Conservation (phyloP, 2,888 invertebrate species). For the Phalera bucephala region DNA sequence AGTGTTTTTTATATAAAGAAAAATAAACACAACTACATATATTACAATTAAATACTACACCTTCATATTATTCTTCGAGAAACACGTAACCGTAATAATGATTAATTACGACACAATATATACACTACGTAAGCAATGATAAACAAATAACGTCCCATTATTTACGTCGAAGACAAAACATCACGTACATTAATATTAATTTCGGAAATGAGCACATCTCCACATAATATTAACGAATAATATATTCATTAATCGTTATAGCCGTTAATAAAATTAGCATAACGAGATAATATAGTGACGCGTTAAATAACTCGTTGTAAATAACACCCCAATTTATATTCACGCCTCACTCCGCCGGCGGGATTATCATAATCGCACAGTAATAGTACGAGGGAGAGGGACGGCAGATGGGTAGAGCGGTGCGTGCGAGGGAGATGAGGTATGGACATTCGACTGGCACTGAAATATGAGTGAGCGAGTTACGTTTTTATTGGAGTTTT, state of each 20-base stretch:
- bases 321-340: slow-evolving; percentile 78
- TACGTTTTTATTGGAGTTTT: slow-evolving; percentile 64
- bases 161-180: no score
- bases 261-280: slow-evolving; percentile 65
- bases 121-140: no score
- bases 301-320: slow-evolving; percentile 75
- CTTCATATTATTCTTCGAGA: no score
- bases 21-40: no score
- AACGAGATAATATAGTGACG: slow-evolving; percentile 52
- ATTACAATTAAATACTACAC: no score
- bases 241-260: slow-evolving; percentile 41
- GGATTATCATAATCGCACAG: slow-evolving; percentile 68
- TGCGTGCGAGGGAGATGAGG: slow-evolving; percentile 29
- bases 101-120: no score
- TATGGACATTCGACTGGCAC: slow-evolving; percentile 36
- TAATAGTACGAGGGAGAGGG: slow-evolving; percentile 35
- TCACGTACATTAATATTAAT: no score
- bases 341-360: slow-evolving; percentile 36
- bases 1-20: no score
- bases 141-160: no score
- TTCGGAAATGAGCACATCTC: no score
- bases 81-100: no score
- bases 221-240: slow-evolving; percentile 20
- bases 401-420: slow-evolving; percentile 19
- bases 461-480: slow-evolving; percentile 53